Evolutionary conservation across 2,888 invertebrate genomes (phyloP).

Genomic region (Ennomos fuscantarius): DNA sequence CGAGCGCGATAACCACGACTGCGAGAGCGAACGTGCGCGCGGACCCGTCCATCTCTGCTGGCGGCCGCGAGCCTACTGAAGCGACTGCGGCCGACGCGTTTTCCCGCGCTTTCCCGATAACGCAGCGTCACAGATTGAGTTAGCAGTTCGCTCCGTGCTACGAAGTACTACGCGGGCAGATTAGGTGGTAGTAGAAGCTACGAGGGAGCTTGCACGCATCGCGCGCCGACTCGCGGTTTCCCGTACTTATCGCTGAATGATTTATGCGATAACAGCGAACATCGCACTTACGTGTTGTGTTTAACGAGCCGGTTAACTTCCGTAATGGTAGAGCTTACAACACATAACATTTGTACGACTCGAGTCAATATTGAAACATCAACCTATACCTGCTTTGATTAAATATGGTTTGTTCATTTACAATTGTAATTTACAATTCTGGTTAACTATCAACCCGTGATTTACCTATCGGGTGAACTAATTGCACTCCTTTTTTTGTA

Average conservation of each 20-base stretch:
- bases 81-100: conserved; percentile 54
- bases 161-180: conserved; percentile 17
- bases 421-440: conserved; percentile 31
- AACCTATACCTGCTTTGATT: conserved; percentile 8
- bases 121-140: conserved; percentile 42
- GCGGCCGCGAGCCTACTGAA: conserved; percentile 79
- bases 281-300: conserved; percentile 40
- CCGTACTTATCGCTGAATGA: conserved; percentile 63
- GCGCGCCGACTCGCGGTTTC: conserved; percentile 36
- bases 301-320: conserved; percentile 38
- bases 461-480: too few relatives aligned
- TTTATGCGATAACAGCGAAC: conserved; percentile 62
- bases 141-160: conserved; percentile 32
- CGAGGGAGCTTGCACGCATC: conserved; percentile 39
- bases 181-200: conserved; percentile 24
- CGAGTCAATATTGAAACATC: conserved; percentile 32
- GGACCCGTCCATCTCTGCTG: conserved; percentile 72
- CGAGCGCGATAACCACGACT: conserved; percentile 70
- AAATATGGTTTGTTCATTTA: conserved; percentile 16
- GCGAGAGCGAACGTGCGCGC: conserved; percentile 64
- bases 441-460: conserved; percentile 15
- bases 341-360: conserved; percentile 23
- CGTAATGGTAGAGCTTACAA: conserved; percentile 30
- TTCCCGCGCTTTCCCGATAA: conserved; percentile 84
- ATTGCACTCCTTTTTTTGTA: too few relatives aligned